Percentiles rank a stretch among this genome's conserved stretches.
Conservation (phyloP, 2,797 vertebrate species). For the Loris lydekkerianus region DNA sequence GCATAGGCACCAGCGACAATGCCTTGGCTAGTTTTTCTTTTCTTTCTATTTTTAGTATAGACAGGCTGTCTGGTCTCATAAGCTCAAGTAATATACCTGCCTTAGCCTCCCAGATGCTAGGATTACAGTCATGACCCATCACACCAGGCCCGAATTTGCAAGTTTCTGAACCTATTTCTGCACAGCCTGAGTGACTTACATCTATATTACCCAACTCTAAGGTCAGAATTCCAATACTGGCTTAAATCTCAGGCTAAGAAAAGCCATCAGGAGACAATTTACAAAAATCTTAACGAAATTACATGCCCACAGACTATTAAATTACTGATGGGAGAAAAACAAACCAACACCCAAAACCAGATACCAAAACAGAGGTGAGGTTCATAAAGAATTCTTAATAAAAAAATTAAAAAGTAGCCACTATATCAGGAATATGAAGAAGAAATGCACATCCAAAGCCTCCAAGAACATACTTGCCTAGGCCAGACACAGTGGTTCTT, state of each 20-base stretch:
- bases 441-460: neutral
- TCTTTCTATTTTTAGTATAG: too few relatives aligned
- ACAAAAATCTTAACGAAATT: neutral
- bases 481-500: too few relatives aligned
- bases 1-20: too few relatives aligned
- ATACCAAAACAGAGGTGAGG: neutral
- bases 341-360: too few relatives aligned
- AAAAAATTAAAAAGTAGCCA: neutral
- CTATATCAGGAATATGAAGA: neutral
- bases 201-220: neutral
- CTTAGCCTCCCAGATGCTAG: too few relatives aligned
- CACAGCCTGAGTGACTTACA: neutral
- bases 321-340: neutral
- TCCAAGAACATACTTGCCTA: neutral
- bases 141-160: too few relatives aligned
- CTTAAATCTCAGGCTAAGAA: neutral
- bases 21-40: too few relatives aligned
- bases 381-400: neutral
- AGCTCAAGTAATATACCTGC: too few relatives aligned
- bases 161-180: neutral
- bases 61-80: too few relatives aligned
- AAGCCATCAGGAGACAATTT: neutral
- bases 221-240: neutral
- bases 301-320: neutral
- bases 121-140: too few relatives aligned